These are phyloP conservation scores for Apocrypta bakeri DNA, from an alignment of 1,140 invertebrate species.

Conservation along the genomic window DNA sequence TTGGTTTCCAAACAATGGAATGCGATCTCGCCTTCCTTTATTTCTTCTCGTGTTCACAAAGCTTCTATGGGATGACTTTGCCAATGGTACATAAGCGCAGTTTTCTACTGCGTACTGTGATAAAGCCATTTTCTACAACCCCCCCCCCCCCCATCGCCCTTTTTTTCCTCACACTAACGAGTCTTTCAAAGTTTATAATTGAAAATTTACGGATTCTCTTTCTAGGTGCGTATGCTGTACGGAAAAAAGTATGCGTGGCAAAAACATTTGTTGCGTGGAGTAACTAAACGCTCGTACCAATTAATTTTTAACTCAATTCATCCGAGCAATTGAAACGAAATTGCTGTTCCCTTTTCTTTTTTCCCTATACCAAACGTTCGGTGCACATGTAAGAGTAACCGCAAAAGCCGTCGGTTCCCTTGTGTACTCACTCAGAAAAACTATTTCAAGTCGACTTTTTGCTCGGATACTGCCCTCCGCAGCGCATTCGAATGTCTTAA, in stretches of 20 bases:
- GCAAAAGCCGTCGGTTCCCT: neutral
- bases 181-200: neutral
- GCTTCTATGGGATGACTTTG: neutral
- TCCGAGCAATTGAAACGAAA: neutral
- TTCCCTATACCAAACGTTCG: neutral
- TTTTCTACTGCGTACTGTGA: neutral
- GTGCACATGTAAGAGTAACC: neutral
- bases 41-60: neutral
- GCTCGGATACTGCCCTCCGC: neutral
- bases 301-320: constrained; percentile 18
- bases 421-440: neutral
- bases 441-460: neutral
- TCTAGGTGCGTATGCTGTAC: too few relatives aligned
- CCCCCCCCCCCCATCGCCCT: too few relatives aligned
- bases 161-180: neutral
- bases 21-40: neutral
- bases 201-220: too few relatives aligned
- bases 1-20: neutral
- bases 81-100: neutral
- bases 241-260: too few relatives aligned
- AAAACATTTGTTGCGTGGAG: neutral
- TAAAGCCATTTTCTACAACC: neutral
- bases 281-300: neutral
- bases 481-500: neutral
- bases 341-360: neutral